Percentiles rank a stretch among this genome's conserved stretches.
Evolutionary conservation across 2,797 vertebrate genomes (phyloP).

Genomic region (Heterohyrax brucei): DNA sequence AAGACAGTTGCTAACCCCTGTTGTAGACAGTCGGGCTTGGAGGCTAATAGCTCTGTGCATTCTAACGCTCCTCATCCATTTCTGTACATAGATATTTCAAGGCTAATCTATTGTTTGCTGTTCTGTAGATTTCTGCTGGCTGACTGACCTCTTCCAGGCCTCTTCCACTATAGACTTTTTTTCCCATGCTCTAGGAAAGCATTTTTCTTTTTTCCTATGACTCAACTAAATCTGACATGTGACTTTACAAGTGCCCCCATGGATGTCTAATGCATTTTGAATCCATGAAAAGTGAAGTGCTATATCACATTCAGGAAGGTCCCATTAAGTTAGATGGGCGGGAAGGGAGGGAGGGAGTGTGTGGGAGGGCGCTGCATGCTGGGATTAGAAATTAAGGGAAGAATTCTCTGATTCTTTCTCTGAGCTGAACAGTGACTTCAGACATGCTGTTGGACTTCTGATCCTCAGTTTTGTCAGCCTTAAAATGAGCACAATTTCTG

Average conservation of each 20-base stretch:
- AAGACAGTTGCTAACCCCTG: background rate
- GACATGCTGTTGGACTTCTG: background rate
- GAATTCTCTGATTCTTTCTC: background rate
- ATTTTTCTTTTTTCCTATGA: conserved; percentile 3
- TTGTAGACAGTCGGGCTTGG: background rate
- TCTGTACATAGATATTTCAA: conserved; percentile 76
- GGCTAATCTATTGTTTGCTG: conserved; percentile 77
- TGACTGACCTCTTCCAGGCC: conserved; percentile 80
- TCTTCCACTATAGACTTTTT: background rate
- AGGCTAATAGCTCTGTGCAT: conserved; percentile 70
- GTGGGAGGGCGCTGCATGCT: background rate
- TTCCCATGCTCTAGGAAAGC: conserved; percentile 10
- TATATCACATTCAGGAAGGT: background rate
- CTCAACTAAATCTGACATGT: background rate
- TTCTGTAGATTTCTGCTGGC: conserved; percentile 74
- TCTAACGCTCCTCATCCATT: conserved; percentile 80
- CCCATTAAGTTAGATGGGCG: background rate
- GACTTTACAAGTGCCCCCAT: background rate
- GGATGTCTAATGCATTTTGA: background rate
- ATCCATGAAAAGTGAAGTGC: background rate
- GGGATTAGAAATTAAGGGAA: background rate
- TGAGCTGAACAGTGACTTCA: background rate
- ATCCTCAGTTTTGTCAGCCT: background rate
- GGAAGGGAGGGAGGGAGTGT: background rate
- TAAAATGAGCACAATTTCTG: background rate